Evolutionary conservation across 2,888 invertebrate species (phyloP).

Genomic region (Ditula angustiorana): DNA sequence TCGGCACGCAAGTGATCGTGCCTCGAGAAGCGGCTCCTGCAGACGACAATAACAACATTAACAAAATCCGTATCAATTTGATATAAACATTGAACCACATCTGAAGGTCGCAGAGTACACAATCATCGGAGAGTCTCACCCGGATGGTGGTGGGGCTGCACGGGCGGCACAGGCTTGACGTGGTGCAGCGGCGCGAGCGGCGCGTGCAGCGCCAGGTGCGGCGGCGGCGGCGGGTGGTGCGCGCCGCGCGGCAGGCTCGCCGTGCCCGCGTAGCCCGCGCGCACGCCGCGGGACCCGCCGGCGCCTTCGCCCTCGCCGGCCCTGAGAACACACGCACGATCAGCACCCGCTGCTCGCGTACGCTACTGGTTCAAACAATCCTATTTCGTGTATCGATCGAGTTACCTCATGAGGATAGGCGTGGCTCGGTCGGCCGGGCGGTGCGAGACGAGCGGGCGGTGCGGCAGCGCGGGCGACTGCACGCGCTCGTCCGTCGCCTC

Average conservation of each 20-base stretch:
- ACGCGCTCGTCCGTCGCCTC: slow-evolving; percentile 77
- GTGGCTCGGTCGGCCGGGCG: slow-evolving; percentile 69
- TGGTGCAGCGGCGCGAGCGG: slow-evolving; percentile 12
- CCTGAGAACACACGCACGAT: slow-evolving; percentile 33
- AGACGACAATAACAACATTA: slow-evolving; percentile 9
- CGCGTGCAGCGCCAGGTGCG: slow-evolving; percentile 47
- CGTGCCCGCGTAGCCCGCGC: slow-evolving; percentile 59
- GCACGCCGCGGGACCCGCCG: slow-evolving; percentile 53
- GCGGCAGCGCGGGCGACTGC: slow-evolving; percentile 77
- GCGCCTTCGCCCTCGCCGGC: slow-evolving; percentile 52
- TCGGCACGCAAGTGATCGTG: slow-evolving; percentile 83
- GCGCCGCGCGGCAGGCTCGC: slow-evolving; percentile 81
- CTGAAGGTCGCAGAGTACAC: too few relatives aligned
- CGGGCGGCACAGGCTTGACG: slow-evolving; percentile 25
- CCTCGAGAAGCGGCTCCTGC: slow-evolving; percentile 81
- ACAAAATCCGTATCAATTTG: too few relatives aligned
- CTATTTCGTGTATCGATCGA: slow-evolving; percentile 7
- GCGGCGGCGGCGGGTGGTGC: slow-evolving; percentile 67
- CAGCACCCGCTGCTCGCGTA: neutral
- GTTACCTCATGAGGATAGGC: slow-evolving; percentile 71
- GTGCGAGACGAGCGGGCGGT: slow-evolving; percentile 68
- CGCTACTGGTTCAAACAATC: neutral
- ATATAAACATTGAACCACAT: too few relatives aligned
- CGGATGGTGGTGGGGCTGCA: slow-evolving; percentile 43
- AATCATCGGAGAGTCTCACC: slow-evolving; percentile 38